Evolutionary conservation across 1,140 invertebrate genomes (phyloP), one percentile per base, ranked within the genome.

Genomic region (Lepidurus arcticus): DNA sequence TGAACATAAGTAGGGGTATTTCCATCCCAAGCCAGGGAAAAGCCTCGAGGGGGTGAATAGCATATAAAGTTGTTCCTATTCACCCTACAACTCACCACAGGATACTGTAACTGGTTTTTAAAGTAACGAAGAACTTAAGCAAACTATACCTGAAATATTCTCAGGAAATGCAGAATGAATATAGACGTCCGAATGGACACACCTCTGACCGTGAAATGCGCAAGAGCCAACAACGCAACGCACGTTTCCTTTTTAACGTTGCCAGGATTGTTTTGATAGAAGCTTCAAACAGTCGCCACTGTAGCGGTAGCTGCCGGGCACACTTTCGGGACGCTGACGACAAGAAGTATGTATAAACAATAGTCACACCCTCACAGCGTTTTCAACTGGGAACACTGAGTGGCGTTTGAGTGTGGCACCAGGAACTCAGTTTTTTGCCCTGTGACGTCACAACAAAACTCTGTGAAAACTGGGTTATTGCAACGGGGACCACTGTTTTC

Each of bases 171-270:
- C 53, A 16, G 21, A 65, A 7, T 21, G 5, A 65, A 65, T 1
- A n/a, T 65, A 9, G 7, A 65, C 53, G 53, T 65, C 53, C 53
- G 53, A 21, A 65, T 7, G 53, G 53, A 65, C 53, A 65, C 53
- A 65, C 53, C 53, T 65, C 53, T 65, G 53, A 7, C 53, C 53
- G 53, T 65, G 53, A 11, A 65, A 65, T 65, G 53, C 53, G 53
- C n/a, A 65, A 65, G 53, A n/a, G 53, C 53, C 53, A 65, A 65
- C 47, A 65, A 65, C n/a, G 53, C 53, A 65, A 65, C 53, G 53
- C 53, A 65, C 53, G 53, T 65, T 65, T 65, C 21, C 53, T 21
- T 65, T 13, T 65, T 21, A 13, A 65, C 53, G 16, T 21, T 21
- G 53, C 7, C 53, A 65, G 21, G 53, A 65, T 65, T 65, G 53